phyloP scores from a whole-genome alignment of 30 jellyfish, hydroid and myxozoan genomes.

The Mastigias papua region DNA sequence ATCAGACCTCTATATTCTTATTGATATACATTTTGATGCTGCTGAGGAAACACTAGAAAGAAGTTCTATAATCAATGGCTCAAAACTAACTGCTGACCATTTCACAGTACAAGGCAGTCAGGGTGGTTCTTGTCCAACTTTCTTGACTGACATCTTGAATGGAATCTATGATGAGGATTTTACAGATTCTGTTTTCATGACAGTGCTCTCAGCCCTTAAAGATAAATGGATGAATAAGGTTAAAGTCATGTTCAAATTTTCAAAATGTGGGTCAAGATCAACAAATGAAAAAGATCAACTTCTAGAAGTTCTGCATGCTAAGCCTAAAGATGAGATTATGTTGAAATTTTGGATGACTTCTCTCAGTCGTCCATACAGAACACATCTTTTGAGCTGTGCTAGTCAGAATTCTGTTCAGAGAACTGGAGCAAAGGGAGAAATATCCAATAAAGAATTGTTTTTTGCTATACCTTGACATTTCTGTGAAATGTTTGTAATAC shows the following conservation, averaged over 20 bases:
- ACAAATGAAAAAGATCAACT: conserved; percentile 80
- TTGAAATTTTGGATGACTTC: conserved; percentile 97
- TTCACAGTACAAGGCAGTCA: conserved; percentile 54
- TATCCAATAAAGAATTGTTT: conserved; percentile 38
- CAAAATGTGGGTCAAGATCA: conserved; percentile 83
- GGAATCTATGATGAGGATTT: conserved; percentile 79
- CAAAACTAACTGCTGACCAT: not conserved
- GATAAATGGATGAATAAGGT: conserved; percentile 98
- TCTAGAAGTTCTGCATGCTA: conserved; percentile 82
- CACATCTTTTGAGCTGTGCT: conserved; percentile 80
- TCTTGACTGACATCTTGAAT: conserved; percentile 45
- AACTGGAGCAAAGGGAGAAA: conserved; percentile 41
- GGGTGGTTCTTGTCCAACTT: conserved; percentile 70
- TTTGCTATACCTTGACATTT: conserved; percentile 38
- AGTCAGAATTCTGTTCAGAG: conserved; percentile 64
- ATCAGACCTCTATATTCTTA: conserved; percentile 74
- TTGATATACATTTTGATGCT: conserved; percentile 31
- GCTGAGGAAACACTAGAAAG: not conserved
- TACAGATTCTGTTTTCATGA: conserved; percentile 73
- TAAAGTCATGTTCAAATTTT: conserved; percentile 90
- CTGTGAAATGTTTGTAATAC: not conserved
- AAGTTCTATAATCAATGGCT: too few relatives aligned
- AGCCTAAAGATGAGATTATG: conserved; percentile 88
- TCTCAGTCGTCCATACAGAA: conserved; percentile 89
- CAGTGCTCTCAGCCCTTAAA: conserved; percentile 67